phyloP scores from a whole-genome alignment of 1,140 invertebrate genomes.

The Drosophila parvula region DNA sequence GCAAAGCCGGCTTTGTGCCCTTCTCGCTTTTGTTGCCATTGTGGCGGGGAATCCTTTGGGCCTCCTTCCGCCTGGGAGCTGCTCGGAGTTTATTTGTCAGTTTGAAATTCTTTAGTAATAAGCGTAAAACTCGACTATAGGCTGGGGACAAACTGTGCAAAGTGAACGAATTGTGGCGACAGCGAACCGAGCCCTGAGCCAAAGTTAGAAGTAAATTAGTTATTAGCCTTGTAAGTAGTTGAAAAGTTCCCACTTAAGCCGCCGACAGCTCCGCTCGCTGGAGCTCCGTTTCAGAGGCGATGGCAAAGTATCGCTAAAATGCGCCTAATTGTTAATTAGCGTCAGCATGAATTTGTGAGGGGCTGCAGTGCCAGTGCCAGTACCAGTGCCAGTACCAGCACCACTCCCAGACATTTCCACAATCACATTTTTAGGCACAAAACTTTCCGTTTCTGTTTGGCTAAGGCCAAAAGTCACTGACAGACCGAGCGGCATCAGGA shows the following conservation, averaged over 20 bases:
- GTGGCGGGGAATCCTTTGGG: slow-evolving; percentile 71
- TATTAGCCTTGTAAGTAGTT: slow-evolving; percentile 81
- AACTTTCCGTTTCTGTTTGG: slow-evolving; percentile 68
- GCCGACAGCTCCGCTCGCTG: slow-evolving; percentile 38
- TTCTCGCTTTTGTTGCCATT: slow-evolving; percentile 62
- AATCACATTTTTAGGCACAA: slow-evolving; percentile 73
- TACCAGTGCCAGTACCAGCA: not conserved
- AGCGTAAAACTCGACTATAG: slow-evolving; percentile 69
- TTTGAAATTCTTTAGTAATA: slow-evolving; percentile 71
- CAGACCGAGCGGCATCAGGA: slow-evolving; percentile 43
- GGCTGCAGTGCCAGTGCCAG: slow-evolving; percentile 45
- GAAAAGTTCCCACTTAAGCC: slow-evolving; percentile 58
- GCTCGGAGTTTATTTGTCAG: slow-evolving; percentile 75
- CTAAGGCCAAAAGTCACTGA: slow-evolving; percentile 64
- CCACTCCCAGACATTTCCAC: slow-evolving; percentile 47
- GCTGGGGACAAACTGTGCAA: slow-evolving; percentile 54
- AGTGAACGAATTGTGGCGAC: slow-evolving; percentile 38
- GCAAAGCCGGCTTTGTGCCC: slow-evolving; percentile 35
- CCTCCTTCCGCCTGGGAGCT: slow-evolving; percentile 57
- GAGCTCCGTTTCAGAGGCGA: slow-evolving; percentile 20
- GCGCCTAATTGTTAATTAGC: slow-evolving; percentile 83
- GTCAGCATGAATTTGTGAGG: slow-evolving; percentile 77
- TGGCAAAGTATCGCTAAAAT: slow-evolving; percentile 68
- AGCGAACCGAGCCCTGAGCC: slow-evolving; percentile 23
- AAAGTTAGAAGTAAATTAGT: slow-evolving; percentile 76